These are phyloP conservation scores for Acanthiza pusilla DNA, from an alignment of 2,797 vertebrate species.

Conservation along the genomic window DNA sequence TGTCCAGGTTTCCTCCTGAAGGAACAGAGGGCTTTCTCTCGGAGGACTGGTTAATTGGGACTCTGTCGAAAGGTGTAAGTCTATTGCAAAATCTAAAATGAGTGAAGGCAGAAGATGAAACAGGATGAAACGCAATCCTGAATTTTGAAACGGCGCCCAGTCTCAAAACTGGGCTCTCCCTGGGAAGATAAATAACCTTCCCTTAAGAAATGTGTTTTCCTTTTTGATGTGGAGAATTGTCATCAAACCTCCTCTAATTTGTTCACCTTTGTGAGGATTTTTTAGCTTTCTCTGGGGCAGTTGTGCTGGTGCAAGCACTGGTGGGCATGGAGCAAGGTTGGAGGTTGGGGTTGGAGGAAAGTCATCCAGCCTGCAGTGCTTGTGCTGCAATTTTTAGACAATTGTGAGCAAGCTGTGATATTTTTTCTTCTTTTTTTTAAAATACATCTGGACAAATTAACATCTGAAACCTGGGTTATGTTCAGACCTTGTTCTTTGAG, in stretches of 20 bases:
- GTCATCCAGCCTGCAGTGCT: background rate
- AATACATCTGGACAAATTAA: background rate
- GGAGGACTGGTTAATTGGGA: slow-evolving; percentile 4
- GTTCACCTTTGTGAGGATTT: background rate
- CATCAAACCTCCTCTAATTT: background rate
- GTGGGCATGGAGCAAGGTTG: background rate
- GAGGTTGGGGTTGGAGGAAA: background rate
- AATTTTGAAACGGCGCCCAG: rapidly evolving
- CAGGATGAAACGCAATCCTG: background rate
- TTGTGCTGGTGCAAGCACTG: background rate
- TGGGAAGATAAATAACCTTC: background rate
- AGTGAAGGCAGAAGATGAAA: background rate
- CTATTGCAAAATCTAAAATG: background rate
- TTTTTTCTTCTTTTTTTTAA: background rate
- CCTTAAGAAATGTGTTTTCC: background rate
- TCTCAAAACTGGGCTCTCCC: background rate
- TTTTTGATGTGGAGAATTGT: background rate
- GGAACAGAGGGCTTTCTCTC: background rate
- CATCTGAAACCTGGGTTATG: background rate
- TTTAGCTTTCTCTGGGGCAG: background rate
- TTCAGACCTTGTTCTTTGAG: background rate
- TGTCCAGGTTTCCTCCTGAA: slow-evolving; percentile 4
- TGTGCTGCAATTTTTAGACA: background rate
- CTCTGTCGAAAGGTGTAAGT: background rate
- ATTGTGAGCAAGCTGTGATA: background rate